Conservation (phyloP, 2,113 vertebrate genomes). For the Pseudopipra pipra region DNA sequence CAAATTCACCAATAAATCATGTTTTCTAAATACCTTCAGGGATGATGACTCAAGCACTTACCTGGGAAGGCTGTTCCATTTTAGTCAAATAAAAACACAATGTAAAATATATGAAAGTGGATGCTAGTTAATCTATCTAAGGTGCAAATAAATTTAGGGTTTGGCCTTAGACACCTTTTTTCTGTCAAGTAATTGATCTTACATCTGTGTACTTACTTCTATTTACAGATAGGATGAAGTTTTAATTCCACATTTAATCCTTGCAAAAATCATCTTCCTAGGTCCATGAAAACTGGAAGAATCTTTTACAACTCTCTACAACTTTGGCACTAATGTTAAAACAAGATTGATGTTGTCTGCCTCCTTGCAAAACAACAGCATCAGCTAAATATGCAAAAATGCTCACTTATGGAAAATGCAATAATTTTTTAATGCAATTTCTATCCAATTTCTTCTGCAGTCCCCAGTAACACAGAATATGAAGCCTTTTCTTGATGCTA, state of each 20-base stretch:
- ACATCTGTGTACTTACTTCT: not conserved
- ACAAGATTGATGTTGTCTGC: not conserved
- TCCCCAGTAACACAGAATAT: not conserved
- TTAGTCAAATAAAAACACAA: not conserved
- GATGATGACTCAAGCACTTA: not conserved
- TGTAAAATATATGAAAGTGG: not conserved
- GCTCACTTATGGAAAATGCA: not conserved
- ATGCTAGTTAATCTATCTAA: not conserved
- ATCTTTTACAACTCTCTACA: not conserved
- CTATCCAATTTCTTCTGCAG: not conserved
- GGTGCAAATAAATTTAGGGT: not conserved
- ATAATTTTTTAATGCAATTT: not conserved
- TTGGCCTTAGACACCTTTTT: not conserved
- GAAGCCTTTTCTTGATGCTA: slow-evolving; percentile 4
- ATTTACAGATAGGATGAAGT: not conserved
- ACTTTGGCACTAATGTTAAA: not conserved
- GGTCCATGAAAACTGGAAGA: not conserved
- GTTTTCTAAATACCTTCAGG: not conserved
- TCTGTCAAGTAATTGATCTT: not conserved
- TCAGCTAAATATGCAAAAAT: not conserved
- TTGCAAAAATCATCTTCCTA: not conserved
- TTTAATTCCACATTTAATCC: not conserved
- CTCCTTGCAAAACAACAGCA: not conserved
- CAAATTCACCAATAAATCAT: not conserved
- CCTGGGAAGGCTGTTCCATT: not conserved